Conservation (phyloP, 1,140 invertebrate genomes). For the Popillia japonica region DNA sequence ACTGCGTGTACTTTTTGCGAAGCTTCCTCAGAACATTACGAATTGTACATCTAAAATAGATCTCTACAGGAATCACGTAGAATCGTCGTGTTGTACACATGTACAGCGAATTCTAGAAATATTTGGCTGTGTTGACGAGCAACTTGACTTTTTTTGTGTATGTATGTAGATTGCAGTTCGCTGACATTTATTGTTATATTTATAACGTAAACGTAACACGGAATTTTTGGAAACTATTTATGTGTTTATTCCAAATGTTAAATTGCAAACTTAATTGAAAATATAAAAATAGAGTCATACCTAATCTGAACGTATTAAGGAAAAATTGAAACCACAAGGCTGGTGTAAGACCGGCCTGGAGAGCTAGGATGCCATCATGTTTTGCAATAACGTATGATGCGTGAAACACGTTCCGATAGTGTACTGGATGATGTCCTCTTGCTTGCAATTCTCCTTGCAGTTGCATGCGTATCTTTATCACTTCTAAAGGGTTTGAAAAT, state of each 20-base stretch:
- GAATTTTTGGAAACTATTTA: too few species aligned
- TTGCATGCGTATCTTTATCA: slow-evolving; percentile 87
- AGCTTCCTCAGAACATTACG: too few species aligned
- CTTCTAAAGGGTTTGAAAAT: slow-evolving; percentile 80
- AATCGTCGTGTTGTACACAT: not conserved
- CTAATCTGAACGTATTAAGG: slow-evolving; percentile 61
- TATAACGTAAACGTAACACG: too few species aligned
- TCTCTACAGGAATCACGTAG: not conserved
- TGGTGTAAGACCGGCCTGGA: slow-evolving; percentile 91
- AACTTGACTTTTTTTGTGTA: not conserved
- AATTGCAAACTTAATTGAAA: slow-evolving; percentile 1
- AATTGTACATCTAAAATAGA: too few species aligned
- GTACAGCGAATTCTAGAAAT: not conserved
- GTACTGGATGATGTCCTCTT: slow-evolving; percentile 67
- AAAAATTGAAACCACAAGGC: slow-evolving; percentile 73
- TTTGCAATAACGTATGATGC: slow-evolving; percentile 66
- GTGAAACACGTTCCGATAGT: slow-evolving; percentile 59
- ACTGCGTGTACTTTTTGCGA: too few species aligned
- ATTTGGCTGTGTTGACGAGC: not conserved
- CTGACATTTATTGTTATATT: not conserved
- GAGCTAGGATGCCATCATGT: slow-evolving; percentile 69
- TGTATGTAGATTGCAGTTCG: not conserved
- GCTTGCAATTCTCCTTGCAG: slow-evolving; percentile 86
- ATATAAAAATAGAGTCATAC: slow-evolving; percentile 42
- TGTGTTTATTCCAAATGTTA: too few species aligned